A percentile compares a stretch with the other conserved stretches of the same genome.
Evolutionary conservation across 2,888 invertebrate genomes (phyloP).

Genomic region (Tupiocoris notatus): DNA sequence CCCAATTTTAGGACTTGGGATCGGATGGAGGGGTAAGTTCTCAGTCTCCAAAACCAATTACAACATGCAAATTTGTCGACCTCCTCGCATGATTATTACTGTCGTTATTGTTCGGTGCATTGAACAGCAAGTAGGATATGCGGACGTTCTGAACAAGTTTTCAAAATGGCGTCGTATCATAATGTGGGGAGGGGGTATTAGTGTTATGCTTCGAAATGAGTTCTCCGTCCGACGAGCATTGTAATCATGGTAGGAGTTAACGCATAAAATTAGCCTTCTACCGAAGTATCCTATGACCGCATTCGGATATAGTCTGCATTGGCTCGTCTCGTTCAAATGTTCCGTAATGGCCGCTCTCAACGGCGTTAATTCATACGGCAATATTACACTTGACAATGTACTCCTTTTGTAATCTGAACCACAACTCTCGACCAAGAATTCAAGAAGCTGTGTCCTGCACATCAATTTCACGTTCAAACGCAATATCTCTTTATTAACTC

Average conservation of each 20-base stretch:
- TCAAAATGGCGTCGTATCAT: background rate
- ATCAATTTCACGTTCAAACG: no score
- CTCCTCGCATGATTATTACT: background rate
- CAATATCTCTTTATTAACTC: no score
- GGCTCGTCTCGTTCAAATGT: no score
- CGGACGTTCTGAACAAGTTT: background rate
- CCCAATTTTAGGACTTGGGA: background rate
- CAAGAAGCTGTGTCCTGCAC: no score
- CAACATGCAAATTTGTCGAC: background rate
- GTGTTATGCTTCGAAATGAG: background rate
- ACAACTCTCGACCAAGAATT: no score
- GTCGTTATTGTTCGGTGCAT: background rate
- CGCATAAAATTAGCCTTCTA: background rate
- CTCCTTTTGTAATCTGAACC: no score
- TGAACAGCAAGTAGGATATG: background rate
- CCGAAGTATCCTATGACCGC: background rate
- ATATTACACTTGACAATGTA: no score
- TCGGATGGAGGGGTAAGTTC: no score
- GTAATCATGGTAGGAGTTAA: background rate
- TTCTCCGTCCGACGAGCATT: background rate
- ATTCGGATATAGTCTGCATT: no score
- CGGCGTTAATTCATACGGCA: no score
- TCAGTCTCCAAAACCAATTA: background rate
- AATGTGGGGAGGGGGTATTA: background rate
- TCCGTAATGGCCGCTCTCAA: no score